These are phyloP conservation scores for Cuculus canorus DNA, from an alignment of 2,797 vertebrate genomes.

Conservation along the genomic window DNA sequence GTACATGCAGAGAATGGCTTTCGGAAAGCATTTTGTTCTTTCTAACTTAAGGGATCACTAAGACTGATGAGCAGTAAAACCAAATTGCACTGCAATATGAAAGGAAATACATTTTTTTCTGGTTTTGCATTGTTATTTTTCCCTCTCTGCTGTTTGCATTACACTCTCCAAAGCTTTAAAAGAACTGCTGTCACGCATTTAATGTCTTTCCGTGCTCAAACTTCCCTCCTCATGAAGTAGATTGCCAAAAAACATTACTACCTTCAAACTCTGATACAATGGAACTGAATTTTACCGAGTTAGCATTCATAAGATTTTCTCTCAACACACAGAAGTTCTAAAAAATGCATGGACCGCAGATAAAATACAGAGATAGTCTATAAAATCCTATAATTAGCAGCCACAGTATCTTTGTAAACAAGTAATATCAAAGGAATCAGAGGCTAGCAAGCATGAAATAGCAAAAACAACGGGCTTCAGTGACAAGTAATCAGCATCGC, in stretches of 20 bases:
- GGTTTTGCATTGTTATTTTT: not conserved
- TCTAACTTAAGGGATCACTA: not conserved
- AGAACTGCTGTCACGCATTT: not conserved
- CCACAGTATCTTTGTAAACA: conserved; percentile 6
- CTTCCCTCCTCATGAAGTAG: not conserved
- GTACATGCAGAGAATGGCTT: not conserved
- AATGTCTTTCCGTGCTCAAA: not conserved
- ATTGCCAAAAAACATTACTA: not conserved
- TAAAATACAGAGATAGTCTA: not conserved
- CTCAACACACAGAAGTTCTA: not conserved
- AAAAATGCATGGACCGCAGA: not conserved
- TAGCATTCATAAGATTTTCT: not conserved
- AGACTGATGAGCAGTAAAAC: not conserved
- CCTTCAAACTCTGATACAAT: not conserved
- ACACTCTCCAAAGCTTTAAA: not conserved
- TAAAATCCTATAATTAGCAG: conserved; percentile 2
- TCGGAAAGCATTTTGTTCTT: not conserved
- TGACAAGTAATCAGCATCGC: not conserved
- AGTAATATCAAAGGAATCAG: conserved; percentile 42
- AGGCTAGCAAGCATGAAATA: conserved; percentile 42
- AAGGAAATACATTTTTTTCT: not conserved
- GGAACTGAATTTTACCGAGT: not conserved
- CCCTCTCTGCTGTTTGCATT: not conserved
- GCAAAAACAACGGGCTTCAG: conserved; percentile 20
- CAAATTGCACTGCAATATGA: not conserved